Evolutionary conservation across 1,140 invertebrate species (phyloP).

Genomic region (Drosophila lini): DNA sequence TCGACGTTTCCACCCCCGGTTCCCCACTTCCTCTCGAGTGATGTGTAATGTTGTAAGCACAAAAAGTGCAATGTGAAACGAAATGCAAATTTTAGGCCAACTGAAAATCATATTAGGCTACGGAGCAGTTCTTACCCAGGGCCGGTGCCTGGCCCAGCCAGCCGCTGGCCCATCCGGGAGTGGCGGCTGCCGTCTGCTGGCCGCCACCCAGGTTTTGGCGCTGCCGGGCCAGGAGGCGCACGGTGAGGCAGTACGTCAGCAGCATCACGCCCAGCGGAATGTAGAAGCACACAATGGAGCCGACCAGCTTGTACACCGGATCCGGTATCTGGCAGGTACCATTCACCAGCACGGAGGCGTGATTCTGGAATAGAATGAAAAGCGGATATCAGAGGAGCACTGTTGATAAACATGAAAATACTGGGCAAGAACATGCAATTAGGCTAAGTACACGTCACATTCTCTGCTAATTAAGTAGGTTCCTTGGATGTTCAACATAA

Average conservation of each 20-base stretch:
- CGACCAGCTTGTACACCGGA: constrained; percentile 95
- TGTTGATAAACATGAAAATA: background rate
- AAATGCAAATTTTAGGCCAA: constrained; percentile 52
- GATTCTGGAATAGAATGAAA: constrained; percentile 87
- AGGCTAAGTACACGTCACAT: constrained; percentile 7
- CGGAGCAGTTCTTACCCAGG: constrained; percentile 85
- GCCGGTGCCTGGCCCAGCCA: constrained; percentile 87
- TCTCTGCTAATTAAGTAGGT: background rate
- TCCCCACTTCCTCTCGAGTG: background rate
- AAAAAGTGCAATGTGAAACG: constrained; percentile 43
- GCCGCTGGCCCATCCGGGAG: constrained; percentile 86
- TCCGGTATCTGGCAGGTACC: constrained; percentile 94
- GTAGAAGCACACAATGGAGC: constrained; percentile 97
- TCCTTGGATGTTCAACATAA: background rate
- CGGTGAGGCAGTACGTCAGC: constrained; percentile 95
- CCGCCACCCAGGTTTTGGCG: constrained; percentile 89
- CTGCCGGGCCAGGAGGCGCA: constrained; percentile 91
- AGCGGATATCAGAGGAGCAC: constrained; percentile 9
- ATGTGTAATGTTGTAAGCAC: constrained; percentile 28
- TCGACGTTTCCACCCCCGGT: background rate
- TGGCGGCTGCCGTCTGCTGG: constrained; percentile 67
- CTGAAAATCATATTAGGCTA: constrained; percentile 62
- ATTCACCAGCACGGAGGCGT: constrained; percentile 91
- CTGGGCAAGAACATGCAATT: background rate
- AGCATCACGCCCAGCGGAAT: constrained; percentile 97